Evolutionary conservation across 2,113 vertebrate genomes (phyloP).

Genomic region (Dascyllus trimaculatus): DNA sequence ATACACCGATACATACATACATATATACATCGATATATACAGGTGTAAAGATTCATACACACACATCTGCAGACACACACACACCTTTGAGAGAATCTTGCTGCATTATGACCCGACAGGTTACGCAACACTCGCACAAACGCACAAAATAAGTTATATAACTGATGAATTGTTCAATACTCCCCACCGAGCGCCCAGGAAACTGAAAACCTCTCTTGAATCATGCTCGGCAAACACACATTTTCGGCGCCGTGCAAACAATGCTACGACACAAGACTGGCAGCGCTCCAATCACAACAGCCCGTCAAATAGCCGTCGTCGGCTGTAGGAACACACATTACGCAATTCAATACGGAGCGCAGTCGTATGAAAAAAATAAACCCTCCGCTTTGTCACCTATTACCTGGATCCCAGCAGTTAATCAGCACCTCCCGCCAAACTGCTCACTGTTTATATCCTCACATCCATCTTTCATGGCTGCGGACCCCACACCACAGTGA

Average conservation of each 20-base stretch:
- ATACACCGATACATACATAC: background rate
- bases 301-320: conserved; percentile 16
- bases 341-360: background rate
- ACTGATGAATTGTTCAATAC: conserved; percentile 48
- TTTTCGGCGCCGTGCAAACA: conserved; percentile 17
- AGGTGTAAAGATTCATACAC: background rate
- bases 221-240: conserved; percentile 1
- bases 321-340: conserved; percentile 12
- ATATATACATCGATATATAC: background rate
- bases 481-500: too few species aligned
- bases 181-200: conserved; percentile 14
- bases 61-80: background rate
- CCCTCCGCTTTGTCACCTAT: background rate
- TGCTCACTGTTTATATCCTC: background rate
- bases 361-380: background rate
- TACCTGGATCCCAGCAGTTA: background rate
- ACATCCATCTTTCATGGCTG: background rate
- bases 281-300: conserved; percentile 35
- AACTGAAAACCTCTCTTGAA: conserved; percentile 15
- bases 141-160: conserved; percentile 62
- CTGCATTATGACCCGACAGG: background rate
- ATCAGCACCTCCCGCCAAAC: conserved; percentile 5
- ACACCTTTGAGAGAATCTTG: background rate
- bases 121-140: conserved; percentile 55
- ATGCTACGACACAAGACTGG: conserved; percentile 13